phyloP scores from a whole-genome alignment of 2,113 vertebrate species.

The Stictonetta naevosa region DNA sequence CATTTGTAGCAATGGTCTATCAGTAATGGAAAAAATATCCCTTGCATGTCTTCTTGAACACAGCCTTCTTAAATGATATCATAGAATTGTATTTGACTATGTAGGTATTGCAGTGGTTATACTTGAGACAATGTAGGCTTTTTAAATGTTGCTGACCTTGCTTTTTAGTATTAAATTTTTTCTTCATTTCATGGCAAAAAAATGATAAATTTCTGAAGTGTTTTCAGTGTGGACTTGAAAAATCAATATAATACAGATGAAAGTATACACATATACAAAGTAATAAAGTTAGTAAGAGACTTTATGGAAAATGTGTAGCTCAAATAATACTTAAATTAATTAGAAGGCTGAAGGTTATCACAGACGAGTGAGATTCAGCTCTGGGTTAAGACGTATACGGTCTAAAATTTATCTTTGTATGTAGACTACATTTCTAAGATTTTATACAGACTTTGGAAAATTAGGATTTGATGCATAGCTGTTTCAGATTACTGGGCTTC shows the following conservation, averaged over 20 bases:
- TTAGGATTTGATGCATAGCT: neutral
- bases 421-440: neutral
- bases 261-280: neutral
- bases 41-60: neutral
- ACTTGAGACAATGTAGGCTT: neutral
- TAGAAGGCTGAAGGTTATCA: neutral
- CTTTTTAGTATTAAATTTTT: neutral
- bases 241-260: constrained; percentile 36
- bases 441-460: neutral
- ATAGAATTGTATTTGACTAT: neutral
- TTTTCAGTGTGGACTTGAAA: constrained; percentile 6
- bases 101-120: neutral
- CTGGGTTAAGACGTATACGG: neutral
- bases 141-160: neutral
- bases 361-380: neutral
- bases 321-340: constrained; percentile 20
- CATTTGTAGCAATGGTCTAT: neutral
- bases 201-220: constrained; percentile 14
- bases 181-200: neutral
- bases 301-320: neutral
- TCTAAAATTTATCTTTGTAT: neutral
- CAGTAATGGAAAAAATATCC: neutral
- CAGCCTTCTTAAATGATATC: neutral
- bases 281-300: neutral
- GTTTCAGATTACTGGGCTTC: neutral